Evolutionary conservation across 2,113 vertebrate species (phyloP).

Genomic region (Choloepus hoffmanni): DNA sequence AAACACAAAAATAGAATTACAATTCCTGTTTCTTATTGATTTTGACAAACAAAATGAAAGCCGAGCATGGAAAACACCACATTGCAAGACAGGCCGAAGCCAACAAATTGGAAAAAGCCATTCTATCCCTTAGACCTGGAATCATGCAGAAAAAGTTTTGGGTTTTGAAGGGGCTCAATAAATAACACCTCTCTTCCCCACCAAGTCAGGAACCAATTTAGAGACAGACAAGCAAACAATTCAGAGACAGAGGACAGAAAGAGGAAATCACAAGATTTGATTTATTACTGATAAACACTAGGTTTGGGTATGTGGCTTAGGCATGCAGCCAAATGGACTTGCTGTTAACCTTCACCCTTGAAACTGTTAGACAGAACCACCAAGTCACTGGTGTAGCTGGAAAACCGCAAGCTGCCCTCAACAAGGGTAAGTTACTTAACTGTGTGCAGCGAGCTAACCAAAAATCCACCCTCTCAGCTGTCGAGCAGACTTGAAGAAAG

Average conservation of each 20-base stretch:
- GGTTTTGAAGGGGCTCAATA: background rate
- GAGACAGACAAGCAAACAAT: background rate
- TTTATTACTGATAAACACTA: background rate
- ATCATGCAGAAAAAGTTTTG: background rate
- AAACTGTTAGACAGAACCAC: background rate
- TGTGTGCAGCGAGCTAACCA: background rate
- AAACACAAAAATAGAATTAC: background rate
- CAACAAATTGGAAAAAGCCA: background rate
- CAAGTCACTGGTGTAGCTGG: background rate
- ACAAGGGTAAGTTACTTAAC: background rate
- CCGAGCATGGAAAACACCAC: background rate
- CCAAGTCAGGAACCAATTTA: conserved; percentile 2
- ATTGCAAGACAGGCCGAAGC: background rate
- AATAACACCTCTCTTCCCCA: background rate
- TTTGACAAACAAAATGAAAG: background rate
- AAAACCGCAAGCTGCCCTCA: background rate
- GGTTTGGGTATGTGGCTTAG: background rate
- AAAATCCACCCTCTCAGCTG: background rate
- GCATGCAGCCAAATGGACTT: background rate
- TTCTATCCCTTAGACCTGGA: background rate
- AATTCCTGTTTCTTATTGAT: background rate
- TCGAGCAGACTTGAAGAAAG: background rate
- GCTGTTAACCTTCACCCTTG: background rate
- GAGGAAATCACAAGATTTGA: background rate
- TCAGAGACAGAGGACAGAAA: background rate